Evolutionary conservation across 2,888 invertebrate species (phyloP).

Genomic region (Ectobius pallidus): DNA sequence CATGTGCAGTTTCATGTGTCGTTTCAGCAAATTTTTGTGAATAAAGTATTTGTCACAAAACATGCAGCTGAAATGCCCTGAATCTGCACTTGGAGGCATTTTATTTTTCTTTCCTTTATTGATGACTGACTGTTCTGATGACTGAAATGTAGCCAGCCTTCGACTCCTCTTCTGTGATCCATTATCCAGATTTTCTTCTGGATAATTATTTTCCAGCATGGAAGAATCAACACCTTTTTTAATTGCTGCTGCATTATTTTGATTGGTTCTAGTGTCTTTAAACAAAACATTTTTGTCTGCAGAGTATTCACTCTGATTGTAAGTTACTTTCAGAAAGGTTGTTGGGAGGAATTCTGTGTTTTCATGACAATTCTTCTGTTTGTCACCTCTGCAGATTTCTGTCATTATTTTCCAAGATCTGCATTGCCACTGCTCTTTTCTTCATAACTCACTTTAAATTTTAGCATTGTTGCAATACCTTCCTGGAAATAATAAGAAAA

Average conservation of each 20-base stretch:
- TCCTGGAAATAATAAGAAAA: no score
- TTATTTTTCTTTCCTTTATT: neutral
- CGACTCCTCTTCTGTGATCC: neutral
- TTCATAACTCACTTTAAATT: no score
- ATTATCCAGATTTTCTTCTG: neutral
- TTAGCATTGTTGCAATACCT: no score
- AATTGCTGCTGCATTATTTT: no score
- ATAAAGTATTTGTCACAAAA: slow-evolving; percentile 8
- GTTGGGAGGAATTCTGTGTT: neutral
- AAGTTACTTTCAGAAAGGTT: neutral
- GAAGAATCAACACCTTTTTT: neutral
- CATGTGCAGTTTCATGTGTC: slow-evolving; percentile 9
- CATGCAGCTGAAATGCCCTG: neutral
- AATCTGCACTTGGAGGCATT: neutral
- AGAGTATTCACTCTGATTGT: neutral
- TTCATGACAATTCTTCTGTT: neutral
- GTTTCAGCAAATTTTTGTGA: neutral
- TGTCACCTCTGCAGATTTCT: neutral
- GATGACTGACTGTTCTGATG: neutral
- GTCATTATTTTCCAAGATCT: neutral
- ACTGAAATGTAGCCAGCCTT: neutral
- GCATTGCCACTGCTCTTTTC: no score
- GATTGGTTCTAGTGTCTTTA: neutral
- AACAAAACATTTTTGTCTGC: neutral
- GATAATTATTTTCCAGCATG: neutral